A percentile compares a stretch with the other conserved stretches of the same genome.
Evolutionary conservation across 2,113 vertebrate species (phyloP).

Genomic region (Gallinago jamesoni): DNA sequence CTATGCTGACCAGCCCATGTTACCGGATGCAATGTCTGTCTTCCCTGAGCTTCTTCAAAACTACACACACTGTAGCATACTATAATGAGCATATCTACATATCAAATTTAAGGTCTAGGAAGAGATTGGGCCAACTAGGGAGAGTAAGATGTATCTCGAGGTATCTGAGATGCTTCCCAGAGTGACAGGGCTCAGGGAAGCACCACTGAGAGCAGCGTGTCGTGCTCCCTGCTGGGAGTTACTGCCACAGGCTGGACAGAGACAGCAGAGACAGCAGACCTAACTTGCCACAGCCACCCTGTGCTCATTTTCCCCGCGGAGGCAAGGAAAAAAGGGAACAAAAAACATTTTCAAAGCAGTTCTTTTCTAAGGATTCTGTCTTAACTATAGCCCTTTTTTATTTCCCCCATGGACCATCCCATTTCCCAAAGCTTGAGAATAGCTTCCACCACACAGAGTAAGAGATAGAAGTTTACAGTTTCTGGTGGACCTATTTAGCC

Average conservation of each 20-base stretch:
- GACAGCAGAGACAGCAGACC: background rate
- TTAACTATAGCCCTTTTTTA: background rate
- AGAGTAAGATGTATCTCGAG: background rate
- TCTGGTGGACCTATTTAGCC: background rate
- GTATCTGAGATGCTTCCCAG: background rate
- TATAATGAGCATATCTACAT: background rate
- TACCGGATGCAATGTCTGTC: background rate
- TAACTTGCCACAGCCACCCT: background rate
- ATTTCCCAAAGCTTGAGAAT: background rate
- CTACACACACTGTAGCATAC: background rate
- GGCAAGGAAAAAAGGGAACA: background rate
- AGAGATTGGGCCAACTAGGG: background rate
- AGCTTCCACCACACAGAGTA: background rate
- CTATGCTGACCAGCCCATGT: background rate
- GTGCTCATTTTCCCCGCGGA: background rate
- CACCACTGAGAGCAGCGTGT: accelerated
- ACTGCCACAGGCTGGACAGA: background rate
- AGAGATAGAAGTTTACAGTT: background rate
- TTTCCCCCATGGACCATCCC: background rate
- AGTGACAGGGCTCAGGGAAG: accelerated
- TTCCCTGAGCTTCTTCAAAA: background rate
- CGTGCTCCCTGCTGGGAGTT: background rate
- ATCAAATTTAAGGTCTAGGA: background rate
- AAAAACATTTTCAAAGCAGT: background rate
- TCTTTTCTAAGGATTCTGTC: background rate